These are phyloP conservation scores for Nyleta sp. DNA, from an alignment of 2,888 invertebrate species.

Conservation along the genomic window DNA sequence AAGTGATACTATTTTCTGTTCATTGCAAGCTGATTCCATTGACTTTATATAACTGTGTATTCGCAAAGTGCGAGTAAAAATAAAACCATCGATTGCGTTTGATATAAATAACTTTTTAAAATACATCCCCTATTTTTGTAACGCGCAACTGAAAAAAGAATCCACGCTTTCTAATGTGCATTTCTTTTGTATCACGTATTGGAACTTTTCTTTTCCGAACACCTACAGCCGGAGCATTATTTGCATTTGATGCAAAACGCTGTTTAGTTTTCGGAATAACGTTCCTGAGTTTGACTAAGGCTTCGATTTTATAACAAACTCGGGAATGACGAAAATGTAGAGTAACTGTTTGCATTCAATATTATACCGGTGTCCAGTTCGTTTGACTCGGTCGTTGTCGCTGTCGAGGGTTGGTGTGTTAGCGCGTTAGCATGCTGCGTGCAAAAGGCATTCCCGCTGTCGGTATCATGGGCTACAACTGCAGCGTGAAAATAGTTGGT, in stretches of 20 bases:
- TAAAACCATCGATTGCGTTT: too few relatives aligned
- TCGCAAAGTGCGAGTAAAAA: too few relatives aligned
- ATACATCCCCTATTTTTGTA: too few relatives aligned
- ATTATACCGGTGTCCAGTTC: conserved; percentile 58
- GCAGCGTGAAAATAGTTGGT: conserved; percentile 65
- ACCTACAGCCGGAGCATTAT: neutral
- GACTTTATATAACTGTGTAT: too few relatives aligned
- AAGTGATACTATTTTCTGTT: too few relatives aligned
- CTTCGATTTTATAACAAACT: conserved; percentile 45
- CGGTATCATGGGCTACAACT: conserved; percentile 50
- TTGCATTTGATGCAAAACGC: conserved; percentile 4
- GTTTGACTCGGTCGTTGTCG: conserved; percentile 56
- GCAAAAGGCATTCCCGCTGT: conserved; percentile 52
- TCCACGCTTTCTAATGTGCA: too few relatives aligned
- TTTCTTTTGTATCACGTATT: too few relatives aligned
- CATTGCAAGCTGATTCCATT: too few relatives aligned
- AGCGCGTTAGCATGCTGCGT: conserved; percentile 57
- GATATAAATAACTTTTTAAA: too few relatives aligned
- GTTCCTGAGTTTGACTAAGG: conserved; percentile 15
- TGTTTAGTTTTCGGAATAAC: conserved; percentile 11
- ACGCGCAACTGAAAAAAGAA: too few relatives aligned
- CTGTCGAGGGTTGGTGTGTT: conserved; percentile 45
- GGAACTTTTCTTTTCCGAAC: conserved; percentile 3
- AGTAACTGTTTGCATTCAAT: conserved; percentile 53
- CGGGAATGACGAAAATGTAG: conserved; percentile 40